A percentile compares a stretch with the other conserved stretches of the same genome.
phyloP scores from a whole-genome alignment of 2,113 vertebrate genomes.

The Henicopernis longicauda region DNA sequence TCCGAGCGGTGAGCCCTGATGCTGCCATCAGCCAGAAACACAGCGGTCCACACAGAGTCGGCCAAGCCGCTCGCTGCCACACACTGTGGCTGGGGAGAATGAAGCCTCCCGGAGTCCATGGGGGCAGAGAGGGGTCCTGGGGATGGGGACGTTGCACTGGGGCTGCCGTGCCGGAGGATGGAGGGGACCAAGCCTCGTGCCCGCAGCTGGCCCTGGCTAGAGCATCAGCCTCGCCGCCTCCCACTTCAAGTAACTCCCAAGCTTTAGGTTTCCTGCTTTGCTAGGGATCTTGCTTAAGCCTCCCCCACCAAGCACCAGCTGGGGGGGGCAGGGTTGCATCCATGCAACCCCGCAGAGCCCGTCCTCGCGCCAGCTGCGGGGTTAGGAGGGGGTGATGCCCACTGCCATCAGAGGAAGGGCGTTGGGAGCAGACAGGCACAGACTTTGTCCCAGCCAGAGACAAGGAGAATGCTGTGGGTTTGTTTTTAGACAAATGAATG shows the following conservation, averaged over 20 bases:
- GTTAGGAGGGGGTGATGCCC: background rate
- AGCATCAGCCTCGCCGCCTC: background rate
- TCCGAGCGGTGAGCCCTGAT: background rate
- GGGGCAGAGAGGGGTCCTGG: background rate
- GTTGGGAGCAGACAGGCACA: background rate
- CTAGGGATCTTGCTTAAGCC: background rate
- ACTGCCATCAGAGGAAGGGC: background rate
- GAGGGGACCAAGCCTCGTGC: background rate
- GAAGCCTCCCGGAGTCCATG: fast-evolving
- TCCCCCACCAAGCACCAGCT: fast-evolving
- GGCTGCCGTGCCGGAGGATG: fast-evolving
- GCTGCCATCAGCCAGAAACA: background rate
- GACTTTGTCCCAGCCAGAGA: background rate
- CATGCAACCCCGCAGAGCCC: background rate
- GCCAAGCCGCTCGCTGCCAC: background rate
- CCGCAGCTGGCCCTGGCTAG: fast-evolving
- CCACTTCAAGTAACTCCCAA: fast-evolving
- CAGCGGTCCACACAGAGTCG: fast-evolving
- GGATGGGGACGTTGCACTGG: fast-evolving
- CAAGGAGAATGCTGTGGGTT: background rate
- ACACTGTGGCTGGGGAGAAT: fast-evolving
- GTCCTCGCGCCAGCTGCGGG: fast-evolving
- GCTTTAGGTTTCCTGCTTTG: background rate
- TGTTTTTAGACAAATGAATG: background rate
- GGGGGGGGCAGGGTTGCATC: background rate